Evolutionary conservation across 2,888 invertebrate genomes (phyloP).

Genomic region (Microplitis deprimator): DNA sequence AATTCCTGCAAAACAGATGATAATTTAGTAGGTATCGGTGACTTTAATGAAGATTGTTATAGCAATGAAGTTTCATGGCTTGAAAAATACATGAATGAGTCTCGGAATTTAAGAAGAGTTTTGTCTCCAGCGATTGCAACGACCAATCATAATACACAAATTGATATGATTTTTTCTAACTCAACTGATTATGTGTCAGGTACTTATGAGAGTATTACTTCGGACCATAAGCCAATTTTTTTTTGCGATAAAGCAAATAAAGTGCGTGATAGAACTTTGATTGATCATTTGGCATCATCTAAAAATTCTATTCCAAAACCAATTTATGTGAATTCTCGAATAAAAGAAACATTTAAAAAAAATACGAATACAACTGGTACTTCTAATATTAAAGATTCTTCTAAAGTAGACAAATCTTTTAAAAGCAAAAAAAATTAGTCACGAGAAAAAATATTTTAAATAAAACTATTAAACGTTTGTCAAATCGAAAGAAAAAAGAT

Average conservation of each 20-base stretch:
- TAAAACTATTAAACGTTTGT: too few relatives aligned
- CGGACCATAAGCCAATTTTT: constrained; percentile 14
- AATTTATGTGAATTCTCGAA: not conserved
- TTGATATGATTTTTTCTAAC: constrained; percentile 18
- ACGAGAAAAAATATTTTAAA: too few relatives aligned
- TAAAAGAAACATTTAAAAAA: not conserved
- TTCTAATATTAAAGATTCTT: not conserved
- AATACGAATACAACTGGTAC: not conserved
- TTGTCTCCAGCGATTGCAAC: not conserved
- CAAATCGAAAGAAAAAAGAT: too few relatives aligned
- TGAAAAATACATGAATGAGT: constrained; percentile 1
- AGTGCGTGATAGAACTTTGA: not conserved
- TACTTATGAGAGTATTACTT: constrained; percentile 19
- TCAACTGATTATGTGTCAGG: not conserved
- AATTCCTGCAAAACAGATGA: too few relatives aligned
- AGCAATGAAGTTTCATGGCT: not conserved
- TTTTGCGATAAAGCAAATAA: constrained; percentile 13
- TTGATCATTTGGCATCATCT: constrained; percentile 5
- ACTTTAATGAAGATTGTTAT: constrained; percentile 10
- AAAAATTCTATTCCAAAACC: not conserved
- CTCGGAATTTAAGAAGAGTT: not conserved
- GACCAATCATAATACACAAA: constrained; percentile 14
- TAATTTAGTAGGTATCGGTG: not conserved
- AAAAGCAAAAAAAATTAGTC: too few relatives aligned
- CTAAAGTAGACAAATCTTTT: too few relatives aligned